Evolutionary conservation across 2,888 invertebrate species (phyloP), one percentile per base, ranked within the genome.

Genomic region (Morinoia aosen): DNA sequence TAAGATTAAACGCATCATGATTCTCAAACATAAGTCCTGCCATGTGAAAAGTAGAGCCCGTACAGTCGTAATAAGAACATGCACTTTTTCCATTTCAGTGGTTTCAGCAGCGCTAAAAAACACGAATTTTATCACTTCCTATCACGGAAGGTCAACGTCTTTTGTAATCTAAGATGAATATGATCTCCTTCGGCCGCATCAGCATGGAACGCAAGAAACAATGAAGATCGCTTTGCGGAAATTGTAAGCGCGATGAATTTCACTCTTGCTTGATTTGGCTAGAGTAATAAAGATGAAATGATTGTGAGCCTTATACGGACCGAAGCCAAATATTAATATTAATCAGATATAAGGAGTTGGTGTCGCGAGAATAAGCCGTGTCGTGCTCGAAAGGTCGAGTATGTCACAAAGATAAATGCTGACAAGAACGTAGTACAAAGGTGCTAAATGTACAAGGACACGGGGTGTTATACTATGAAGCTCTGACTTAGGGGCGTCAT

Each of bases 371-470:
- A 93, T 93, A 48, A 93, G 58, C 57, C 57, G 56, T 57, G 93
- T 48, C 56, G 93, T 57, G 93, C 56, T 56, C 58, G 48, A 93
- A 93, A 93, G 93, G 93, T 93, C 93, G 93, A 57, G 93, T 93
- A 48, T 56, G 93, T 57, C 93, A 57, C 93, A 11, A 57, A 93
- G 93, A 93, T 93, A 57, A 58, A 93, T 19, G 40, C 57, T 93
- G 93, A 93, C 93, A 91, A 33, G 93, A 93, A 57, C 57, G 56
- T 56, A 57, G 58, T 93, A 93, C 93, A 93, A 93, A 93, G 93
- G 93, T 33, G 93, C 93, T 93, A 93, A 57, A 57, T 93, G 93
- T 57, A 57, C 93, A 93, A 93, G 93, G 93, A 19, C 93, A 57
- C 93, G 11, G 93, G 57, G 93, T 93, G 93, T 39, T 57, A 93